Evolutionary conservation across 2,797 vertebrate species (phyloP), one percentile per base, ranked within the genome.

Genomic region (Scomberomorus guttatus): DNA sequence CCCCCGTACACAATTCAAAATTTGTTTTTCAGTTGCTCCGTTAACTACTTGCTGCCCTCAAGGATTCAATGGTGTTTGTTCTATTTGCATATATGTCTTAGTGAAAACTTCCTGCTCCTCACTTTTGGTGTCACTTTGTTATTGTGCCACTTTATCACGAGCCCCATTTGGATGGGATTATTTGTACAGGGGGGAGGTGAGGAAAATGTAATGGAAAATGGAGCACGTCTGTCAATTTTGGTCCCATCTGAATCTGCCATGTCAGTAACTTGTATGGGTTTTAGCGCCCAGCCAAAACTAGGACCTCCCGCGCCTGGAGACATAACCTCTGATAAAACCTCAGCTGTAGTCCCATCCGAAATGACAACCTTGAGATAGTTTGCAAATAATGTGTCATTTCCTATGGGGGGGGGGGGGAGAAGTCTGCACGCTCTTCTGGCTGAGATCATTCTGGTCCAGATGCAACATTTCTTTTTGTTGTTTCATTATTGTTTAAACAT

Each of bases 301-400:
- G 60, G 81, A 80, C 81, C 81, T 75, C 69, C 58, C 8, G 46
- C 20, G 10, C 62, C 18, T 14, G 61, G 44, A 69, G 77, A 80
- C 81, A 86, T 73, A 81, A 82, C 72, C 72, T 73, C 37, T 13
- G 68, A 76, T 80, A 72, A 83, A 82, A 80, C 71, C 76, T 64
- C 54, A 20, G 52, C 61, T 9, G 12, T 14, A 42, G 79, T 54
- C 76, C 77, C 50, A 37, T 79, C 77, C 20, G 12, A 79, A 79
- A 51, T 51, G 80, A 86, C 85, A 84, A 82, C 72, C 48, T 74
- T 24, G 60, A 86, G 80, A 82, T 86, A 70, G 80, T 86, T 88
- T 81, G 72, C 42, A 85, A 86, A 89, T 84, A 83, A 83, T 57
- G 57, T 81, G 77, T 71, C 39, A 64, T 77, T 84, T 81, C 70